phyloP scores from a whole-genome alignment of 2,113 vertebrate genomes.

The Plectropomus leopardus region DNA sequence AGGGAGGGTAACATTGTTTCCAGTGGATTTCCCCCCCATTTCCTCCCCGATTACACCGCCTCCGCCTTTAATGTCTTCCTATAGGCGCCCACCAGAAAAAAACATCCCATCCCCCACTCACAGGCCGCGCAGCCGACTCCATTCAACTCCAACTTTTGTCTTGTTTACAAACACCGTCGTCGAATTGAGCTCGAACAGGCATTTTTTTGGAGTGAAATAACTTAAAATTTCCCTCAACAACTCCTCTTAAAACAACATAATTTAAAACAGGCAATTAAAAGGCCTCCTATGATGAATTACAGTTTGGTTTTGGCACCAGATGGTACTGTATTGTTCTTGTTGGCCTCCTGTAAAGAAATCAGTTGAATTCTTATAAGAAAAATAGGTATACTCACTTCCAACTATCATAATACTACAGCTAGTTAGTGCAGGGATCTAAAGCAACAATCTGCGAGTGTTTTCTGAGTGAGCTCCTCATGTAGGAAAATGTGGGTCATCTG shows the following conservation, averaged over 20 bases:
- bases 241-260: not conserved
- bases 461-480: not conserved
- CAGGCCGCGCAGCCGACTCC: conserved; percentile 28
- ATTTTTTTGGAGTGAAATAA: not conserved
- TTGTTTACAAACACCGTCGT: conserved; percentile 78
- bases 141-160: conserved; percentile 71
- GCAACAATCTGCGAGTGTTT: too few relatives aligned
- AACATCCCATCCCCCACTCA: conserved; percentile 60
- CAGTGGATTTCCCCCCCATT: conserved; percentile 35
- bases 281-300: not conserved
- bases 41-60: conserved; percentile 6
- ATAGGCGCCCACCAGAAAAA: conserved; percentile 39
- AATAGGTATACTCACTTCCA: too few relatives aligned
- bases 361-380: not conserved
- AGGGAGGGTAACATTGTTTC: not conserved
- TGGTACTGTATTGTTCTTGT: not conserved
- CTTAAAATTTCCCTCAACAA: not conserved
- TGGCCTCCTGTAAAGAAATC: not conserved
- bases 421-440: too few relatives aligned
- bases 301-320: not conserved
- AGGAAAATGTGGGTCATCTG: conserved; percentile 71
- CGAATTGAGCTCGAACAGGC: accelerated
- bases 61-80: conserved; percentile 46
- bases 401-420: too few relatives aligned
- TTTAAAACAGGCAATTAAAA: not conserved